These are phyloP conservation scores for Byasa hedistus DNA, from an alignment of 2,888 invertebrate genomes.

Conservation along the genomic window DNA sequence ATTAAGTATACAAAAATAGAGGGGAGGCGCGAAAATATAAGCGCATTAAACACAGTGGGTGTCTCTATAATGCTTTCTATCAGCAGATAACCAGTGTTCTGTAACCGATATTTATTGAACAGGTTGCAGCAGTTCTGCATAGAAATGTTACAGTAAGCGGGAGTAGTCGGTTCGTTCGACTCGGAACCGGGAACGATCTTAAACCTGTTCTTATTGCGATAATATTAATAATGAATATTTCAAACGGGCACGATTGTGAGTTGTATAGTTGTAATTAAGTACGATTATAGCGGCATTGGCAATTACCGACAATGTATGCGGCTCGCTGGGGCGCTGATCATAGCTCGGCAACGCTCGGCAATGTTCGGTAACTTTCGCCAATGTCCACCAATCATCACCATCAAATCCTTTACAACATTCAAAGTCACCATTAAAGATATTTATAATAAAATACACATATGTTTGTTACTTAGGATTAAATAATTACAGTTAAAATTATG, in stretches of 20 bases:
- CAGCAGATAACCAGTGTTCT: constrained; percentile 10
- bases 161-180: constrained; percentile 42
- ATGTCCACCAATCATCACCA: neutral
- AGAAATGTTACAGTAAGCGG: constrained; percentile 34
- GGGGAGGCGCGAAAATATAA: neutral
- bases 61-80: constrained; percentile 2
- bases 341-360: neutral
- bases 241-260: constrained; percentile 70
- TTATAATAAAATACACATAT: no score
- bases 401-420: neutral
- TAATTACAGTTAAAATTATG: no score
- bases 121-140: constrained; percentile 28
- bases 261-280: constrained; percentile 74
- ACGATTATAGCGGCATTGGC: constrained; percentile 68
- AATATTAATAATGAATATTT: constrained; percentile 74
- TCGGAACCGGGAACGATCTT: constrained; percentile 26
- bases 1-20: neutral
- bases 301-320: constrained; percentile 63
- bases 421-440: neutral
- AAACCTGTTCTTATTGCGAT: constrained; percentile 70
- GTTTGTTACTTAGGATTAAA: no score
- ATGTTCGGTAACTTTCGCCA: neutral
- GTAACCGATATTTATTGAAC: constrained; percentile 10
- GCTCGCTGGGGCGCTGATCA: neutral
- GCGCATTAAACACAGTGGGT: neutral